Evolutionary conservation across 2,113 vertebrate species (phyloP), one percentile per base, ranked within the genome.

Genomic region (Scomber colias): DNA sequence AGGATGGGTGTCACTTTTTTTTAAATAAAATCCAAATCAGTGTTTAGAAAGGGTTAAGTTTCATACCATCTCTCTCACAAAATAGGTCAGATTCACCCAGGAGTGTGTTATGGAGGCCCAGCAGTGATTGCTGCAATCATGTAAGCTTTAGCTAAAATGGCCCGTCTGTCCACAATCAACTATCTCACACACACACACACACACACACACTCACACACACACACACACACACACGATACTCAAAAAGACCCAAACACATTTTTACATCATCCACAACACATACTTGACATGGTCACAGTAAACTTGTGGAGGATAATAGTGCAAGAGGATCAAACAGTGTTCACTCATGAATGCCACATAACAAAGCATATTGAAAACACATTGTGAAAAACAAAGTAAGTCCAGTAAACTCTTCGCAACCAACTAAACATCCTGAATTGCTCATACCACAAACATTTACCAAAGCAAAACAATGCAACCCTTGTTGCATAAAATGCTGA

Each of bases 361-460:
- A 75, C 35, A 74, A 54, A 76, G 53, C 46, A 67, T 73, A 91
- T 59, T 83, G 51, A 64, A 88, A 90, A 89, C 74, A 86, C 54
- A 87, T 71, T 81, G 69, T 30, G 46, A 46, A 78, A 68, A 79
- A 77, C 57, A 76, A 88, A 81, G 48, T 35, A 71, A 61, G 16
- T 1, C 65, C 46, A 67, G 67, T 62, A 56, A 88, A 77, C 31
- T 59, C 62, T 71, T 85, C 31, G n/a, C 40, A 68, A 73, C 51
- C 21, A 75, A 71, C 45, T 69, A 71, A 89, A 90, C 85, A 87
- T 71, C 59, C 80, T 71, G 54, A 54, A 55, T 51, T 63, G 17
- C 60, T 82, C 61, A 70, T 59, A 49, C 75, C 85, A 75, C 85
- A 91, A 83, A 81, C 48, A 82, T 85, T 79, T 57, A 84, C 44